Evolutionary conservation across 2,797 vertebrate genomes (phyloP).

Genomic region (Rhynchotus rufescens): DNA sequence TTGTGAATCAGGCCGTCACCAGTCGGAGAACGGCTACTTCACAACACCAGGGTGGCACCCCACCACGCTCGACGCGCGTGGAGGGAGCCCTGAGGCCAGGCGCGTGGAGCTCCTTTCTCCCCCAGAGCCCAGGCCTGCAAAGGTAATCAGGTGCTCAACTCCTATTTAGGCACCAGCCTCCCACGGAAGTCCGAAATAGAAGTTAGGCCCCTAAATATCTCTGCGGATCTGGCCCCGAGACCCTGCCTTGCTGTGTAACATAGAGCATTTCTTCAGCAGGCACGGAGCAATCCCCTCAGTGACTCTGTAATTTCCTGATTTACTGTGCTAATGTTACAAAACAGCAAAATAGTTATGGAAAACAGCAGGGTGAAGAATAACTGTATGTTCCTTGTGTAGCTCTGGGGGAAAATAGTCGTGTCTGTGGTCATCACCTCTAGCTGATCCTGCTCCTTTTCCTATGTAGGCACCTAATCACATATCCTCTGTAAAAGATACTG

Average conservation of each 20-base stretch:
- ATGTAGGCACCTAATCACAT: rapidly evolving
- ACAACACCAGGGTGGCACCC: slow-evolving; percentile 96
- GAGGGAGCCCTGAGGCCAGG: not conserved
- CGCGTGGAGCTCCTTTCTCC: not conserved
- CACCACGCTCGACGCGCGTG: slow-evolving; percentile 71
- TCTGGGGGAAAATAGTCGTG: rapidly evolving
- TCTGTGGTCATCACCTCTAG: not conserved
- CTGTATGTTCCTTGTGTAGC: not conserved
- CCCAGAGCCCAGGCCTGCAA: slow-evolving; percentile 42
- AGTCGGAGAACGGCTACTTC: slow-evolving; percentile 94
- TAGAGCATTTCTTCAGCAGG: not conserved
- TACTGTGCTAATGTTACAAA: not conserved
- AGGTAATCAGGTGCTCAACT: slow-evolving; percentile 69
- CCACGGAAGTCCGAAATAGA: slow-evolving; percentile 64
- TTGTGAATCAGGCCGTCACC: slow-evolving; percentile 99
- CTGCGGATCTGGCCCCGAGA: slow-evolving; percentile 45
- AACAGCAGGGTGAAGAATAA: not conserved
- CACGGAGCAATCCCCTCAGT: not conserved
- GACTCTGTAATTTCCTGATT: not conserved
- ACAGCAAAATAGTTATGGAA: not conserved
- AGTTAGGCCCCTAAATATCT: slow-evolving; percentile 67
- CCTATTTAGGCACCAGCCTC: slow-evolving; percentile 58
- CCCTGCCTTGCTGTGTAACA: not conserved
- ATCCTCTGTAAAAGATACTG: not conserved
- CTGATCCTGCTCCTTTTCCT: not conserved